These are phyloP conservation scores for Fopius arisanus DNA, from an alignment of 1,140 invertebrate genomes.

Conservation along the genomic window DNA sequence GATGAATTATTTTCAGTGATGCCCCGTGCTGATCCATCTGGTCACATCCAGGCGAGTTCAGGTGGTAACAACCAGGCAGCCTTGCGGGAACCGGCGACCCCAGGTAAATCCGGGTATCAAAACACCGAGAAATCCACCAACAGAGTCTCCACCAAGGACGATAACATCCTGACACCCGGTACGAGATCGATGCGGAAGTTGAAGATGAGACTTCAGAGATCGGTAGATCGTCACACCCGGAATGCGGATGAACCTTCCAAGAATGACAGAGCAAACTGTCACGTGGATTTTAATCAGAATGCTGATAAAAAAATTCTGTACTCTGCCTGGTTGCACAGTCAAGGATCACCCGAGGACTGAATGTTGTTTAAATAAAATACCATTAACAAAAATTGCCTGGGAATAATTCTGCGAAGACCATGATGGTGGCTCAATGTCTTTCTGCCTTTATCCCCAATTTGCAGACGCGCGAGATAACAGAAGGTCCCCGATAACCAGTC, in stretches of 20 bases:
- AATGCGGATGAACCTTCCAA: neutral
- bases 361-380: neutral
- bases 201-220: neutral
- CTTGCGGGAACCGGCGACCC: neutral
- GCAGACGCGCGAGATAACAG: slow-evolving; percentile 12
- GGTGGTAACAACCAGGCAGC: neutral
- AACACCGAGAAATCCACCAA: neutral
- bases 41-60: neutral
- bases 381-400: neutral
- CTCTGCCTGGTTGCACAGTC: slow-evolving; percentile 42
- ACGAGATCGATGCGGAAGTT: slow-evolving; percentile 13
- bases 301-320: slow-evolving; percentile 41
- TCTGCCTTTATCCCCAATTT: too few species aligned
- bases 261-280: neutral
- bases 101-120: neutral
- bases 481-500: slow-evolving; percentile 21
- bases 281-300: slow-evolving; percentile 12
- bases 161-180: neutral
- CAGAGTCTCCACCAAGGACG: neutral
- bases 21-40: neutral
- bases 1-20: neutral
- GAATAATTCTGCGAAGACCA: neutral
- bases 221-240: neutral
- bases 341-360: neutral
- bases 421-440: neutral